phyloP scores from a whole-genome alignment of 2,113 vertebrate genomes.

The Chlamydotis undulata region DNA sequence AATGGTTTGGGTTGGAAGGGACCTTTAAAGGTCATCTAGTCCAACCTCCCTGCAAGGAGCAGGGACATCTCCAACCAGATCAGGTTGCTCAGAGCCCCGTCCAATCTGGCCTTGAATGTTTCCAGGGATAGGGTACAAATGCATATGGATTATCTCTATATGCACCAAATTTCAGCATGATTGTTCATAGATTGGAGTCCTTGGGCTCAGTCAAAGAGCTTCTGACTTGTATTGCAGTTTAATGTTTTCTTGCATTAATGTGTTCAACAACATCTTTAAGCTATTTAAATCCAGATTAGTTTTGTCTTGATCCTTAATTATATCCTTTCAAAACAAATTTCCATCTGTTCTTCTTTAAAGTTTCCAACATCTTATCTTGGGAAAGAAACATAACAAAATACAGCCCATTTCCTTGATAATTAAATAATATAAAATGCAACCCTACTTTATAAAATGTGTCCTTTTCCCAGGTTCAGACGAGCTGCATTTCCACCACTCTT shows the following conservation, averaged over 20 bases:
- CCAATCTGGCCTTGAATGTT: too few species aligned
- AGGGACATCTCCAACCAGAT: too few species aligned
- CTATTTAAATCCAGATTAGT: slow-evolving; percentile 57
- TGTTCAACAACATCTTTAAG: slow-evolving; percentile 11
- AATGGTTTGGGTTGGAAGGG: too few species aligned
- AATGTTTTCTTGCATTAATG: not conserved
- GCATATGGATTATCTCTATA: not conserved
- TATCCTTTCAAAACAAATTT: slow-evolving; percentile 52
- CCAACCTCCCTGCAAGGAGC: too few species aligned
- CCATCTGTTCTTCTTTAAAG: slow-evolving; percentile 17
- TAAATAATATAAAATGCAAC: not conserved
- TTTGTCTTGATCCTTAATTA: slow-evolving; percentile 51
- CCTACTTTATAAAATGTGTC: not conserved
- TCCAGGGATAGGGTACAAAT: not conserved
- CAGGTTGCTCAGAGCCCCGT: too few species aligned
- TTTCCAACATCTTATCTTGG: not conserved
- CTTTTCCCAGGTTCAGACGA: not conserved
- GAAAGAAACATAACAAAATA: not conserved
- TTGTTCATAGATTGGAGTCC: not conserved
- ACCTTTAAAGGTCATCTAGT: too few species aligned
- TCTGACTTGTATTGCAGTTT: not conserved
- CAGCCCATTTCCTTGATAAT: not conserved
- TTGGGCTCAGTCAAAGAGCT: not conserved
- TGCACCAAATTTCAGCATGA: not conserved
- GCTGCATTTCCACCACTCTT: not conserved